phyloP scores from a whole-genome alignment of 1,140 invertebrate genomes.

The Saxidomus purpurata region DNA sequence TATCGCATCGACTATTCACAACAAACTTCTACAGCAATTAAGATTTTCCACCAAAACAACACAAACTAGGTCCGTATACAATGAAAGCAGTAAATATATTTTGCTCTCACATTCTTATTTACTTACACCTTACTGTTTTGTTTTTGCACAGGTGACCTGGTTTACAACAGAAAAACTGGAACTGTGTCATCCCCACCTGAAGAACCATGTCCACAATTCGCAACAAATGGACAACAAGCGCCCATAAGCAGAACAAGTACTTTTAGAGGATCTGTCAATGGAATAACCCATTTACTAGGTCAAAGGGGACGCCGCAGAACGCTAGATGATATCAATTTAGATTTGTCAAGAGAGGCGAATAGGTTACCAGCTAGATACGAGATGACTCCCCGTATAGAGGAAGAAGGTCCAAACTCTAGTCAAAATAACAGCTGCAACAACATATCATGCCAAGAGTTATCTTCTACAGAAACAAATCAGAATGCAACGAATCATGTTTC shows the following conservation, averaged over 20 bases:
- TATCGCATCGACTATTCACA: too few relatives aligned
- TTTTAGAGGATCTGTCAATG: neutral
- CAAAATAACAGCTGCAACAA: neutral
- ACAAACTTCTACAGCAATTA: too few relatives aligned
- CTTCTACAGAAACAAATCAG: neutral
- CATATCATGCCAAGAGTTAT: neutral
- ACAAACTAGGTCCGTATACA: too few relatives aligned
- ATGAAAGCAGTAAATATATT: too few relatives aligned
- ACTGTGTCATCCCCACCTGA: constrained; percentile 11
- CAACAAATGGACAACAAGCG: neutral
- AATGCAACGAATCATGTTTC: neutral
- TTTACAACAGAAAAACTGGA: constrained; percentile 51
- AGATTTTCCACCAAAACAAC: too few relatives aligned
- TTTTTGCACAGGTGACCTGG: constrained; percentile 27
- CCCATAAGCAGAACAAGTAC: neutral
- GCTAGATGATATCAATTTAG: constrained; percentile 20
- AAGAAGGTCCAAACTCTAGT: neutral
- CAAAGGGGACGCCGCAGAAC: constrained; percentile 17
- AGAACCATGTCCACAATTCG: neutral
- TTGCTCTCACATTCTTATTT: too few relatives aligned
- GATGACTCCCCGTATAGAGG: neutral
- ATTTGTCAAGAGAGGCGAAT: neutral
- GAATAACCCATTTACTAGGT: constrained; percentile 14
- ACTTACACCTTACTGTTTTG: neutral
- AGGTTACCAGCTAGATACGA: neutral